Evolutionary conservation across 2,113 vertebrate genomes (phyloP).

Genomic region (Acanthisitta chloris): DNA sequence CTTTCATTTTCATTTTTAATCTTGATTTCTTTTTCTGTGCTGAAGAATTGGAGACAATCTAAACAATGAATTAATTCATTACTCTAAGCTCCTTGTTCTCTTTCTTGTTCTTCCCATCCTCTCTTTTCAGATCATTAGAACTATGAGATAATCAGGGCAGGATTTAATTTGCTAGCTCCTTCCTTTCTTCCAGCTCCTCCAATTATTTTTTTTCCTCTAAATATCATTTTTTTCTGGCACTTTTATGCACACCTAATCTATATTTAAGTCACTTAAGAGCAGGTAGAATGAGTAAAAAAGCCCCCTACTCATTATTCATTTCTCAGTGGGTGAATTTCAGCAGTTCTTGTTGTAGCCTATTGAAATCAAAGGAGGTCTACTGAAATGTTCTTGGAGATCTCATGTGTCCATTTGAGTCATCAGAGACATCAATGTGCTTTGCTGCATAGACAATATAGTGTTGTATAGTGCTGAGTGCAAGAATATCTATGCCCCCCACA

Average conservation of each 20-base stretch:
- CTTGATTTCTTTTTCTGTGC: constrained; percentile 41
- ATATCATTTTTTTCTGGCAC: not conserved
- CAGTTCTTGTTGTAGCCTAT: not conserved
- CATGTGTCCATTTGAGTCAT: not conserved
- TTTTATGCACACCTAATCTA: not conserved
- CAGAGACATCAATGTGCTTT: not conserved
- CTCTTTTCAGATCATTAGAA: constrained; percentile 35
- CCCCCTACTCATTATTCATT: not conserved
- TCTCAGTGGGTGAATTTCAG: not conserved
- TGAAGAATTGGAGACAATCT: constrained; percentile 64
- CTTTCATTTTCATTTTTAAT: constrained; percentile 65
- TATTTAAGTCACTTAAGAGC: not conserved
- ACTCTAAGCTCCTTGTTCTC: constrained; percentile 50
- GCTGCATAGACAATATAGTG: not conserved
- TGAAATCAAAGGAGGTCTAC: not conserved
- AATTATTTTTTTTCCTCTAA: not conserved
- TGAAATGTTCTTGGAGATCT: not conserved
- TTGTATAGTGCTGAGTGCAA: not conserved
- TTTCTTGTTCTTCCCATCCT: constrained; percentile 23
- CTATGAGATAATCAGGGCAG: constrained; percentile 24
- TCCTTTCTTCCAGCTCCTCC: not conserved
- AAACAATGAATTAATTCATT: constrained; percentile 72
- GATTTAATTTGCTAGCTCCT: constrained; percentile 22
- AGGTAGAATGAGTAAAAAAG: not conserved
- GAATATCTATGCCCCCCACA: not conserved